phyloP scores from a whole-genome alignment of 2,113 vertebrate genomes.

The Semnornis frantzii region DNA sequence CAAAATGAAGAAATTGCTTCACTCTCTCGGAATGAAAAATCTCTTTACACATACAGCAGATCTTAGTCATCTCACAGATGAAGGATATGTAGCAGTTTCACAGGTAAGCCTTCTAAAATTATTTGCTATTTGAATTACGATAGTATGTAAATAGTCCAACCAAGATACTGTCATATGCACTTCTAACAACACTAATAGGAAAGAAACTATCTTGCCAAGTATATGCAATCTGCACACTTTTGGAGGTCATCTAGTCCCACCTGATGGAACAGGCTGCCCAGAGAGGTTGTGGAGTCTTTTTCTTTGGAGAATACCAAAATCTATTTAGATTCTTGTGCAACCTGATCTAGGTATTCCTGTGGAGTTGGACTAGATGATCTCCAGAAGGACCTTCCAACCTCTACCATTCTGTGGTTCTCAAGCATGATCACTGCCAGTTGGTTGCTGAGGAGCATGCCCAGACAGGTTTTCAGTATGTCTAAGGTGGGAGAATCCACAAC shows the following conservation, averaged over 20 bases:
- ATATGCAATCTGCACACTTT: not conserved
- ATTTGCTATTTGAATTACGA: conserved; percentile 22
- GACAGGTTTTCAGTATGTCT: too few relatives aligned
- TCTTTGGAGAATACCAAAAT: too few relatives aligned
- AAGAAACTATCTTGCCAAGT: not conserved
- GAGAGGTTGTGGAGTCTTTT: too few relatives aligned
- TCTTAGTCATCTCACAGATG: conserved; percentile 79
- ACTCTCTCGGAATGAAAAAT: conserved; percentile 80
- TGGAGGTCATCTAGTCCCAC: too few relatives aligned
- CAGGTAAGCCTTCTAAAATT: conserved; percentile 75
- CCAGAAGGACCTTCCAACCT: too few relatives aligned
- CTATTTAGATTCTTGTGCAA: too few relatives aligned
- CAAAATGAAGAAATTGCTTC: conserved; percentile 82
- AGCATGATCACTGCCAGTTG: not conserved
- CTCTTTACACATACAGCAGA: conserved; percentile 82
- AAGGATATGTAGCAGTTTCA: conserved; percentile 77
- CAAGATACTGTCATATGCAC: not conserved
- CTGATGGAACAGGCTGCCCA: too few relatives aligned
- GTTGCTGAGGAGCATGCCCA: not conserved
- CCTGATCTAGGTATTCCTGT: too few relatives aligned
- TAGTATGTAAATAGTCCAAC: conserved; percentile 71
- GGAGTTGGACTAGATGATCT: too few relatives aligned
- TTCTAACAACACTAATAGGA: not conserved
- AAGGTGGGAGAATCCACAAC: not conserved
- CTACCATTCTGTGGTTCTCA: not conserved